Base-by-base conservation (phyloP, 2,113 vertebrate species). In the Arvicanthis niloticus region DNA sequence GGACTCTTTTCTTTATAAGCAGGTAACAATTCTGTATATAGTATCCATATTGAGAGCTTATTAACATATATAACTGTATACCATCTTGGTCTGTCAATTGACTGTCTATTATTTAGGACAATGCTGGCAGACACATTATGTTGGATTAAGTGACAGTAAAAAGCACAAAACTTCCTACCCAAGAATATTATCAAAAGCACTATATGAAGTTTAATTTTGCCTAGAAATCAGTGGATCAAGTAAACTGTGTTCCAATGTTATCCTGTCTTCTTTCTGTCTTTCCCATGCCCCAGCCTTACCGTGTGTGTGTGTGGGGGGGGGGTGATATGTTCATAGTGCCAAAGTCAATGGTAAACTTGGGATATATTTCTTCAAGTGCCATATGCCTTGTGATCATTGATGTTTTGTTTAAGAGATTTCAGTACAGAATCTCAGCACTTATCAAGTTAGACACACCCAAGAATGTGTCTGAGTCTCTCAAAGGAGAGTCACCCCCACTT, bases 191-290 rank as follows among this genome's bases (percentile, higher is more conserved):
- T 51, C 60, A 94, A 96, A 29, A 92, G 92, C 1, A 24, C 65
- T 67, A 48, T 31, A 1, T 84, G 93, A 65, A 76, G 68, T 17
- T 45, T 45, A 81, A 48, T 73, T 91, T 91, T 91, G 16, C 37
- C 92, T 87, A 56, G 53, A 31, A 93, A 85, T 92, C 75, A 80
- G 77, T 19, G 40, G 34, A 92, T 88, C 15, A 92, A 82, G 45
- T 88, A 94, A 80, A 68, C 26, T 6, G 42, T 51, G 12, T 45
- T 91, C 68, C 93, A 48, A 11, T 72, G 11, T 60, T 51, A 45
- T 56, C 53, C 75, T 65, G 26, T 48, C 51, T 96, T 92, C 65
- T 94, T 95, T 92, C 75, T 90, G 92, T 94, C 72, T 94, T 91
- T 70, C 37, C 56, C 31, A 22, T 37, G 51, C 17, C 34, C 51